phyloP scores from a whole-genome alignment of 1,140 invertebrate genomes.

The Akabosia matsudoensis region DNA sequence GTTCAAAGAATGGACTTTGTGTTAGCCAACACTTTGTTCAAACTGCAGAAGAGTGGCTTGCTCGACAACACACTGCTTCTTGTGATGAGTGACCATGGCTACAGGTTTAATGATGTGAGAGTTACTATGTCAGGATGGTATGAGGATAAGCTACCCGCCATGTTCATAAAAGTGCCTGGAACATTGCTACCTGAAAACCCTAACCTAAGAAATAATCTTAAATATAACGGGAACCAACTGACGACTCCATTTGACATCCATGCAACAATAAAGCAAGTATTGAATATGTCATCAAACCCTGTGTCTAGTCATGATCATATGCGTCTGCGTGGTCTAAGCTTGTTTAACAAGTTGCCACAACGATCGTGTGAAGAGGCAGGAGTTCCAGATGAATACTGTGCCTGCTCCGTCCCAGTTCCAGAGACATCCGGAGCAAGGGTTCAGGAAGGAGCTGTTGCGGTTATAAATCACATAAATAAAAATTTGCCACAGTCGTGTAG shows the following conservation, averaged over 20 bases:
- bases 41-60: not conserved
- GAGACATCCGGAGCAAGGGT: too few relatives aligned
- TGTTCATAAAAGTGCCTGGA: slow-evolving; percentile 36
- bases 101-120: slow-evolving; percentile 34
- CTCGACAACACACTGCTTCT: slow-evolving; percentile 40
- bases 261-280: slow-evolving; percentile 32
- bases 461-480: too few relatives aligned
- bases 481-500: too few relatives aligned
- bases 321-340: slow-evolving; percentile 24
- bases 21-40: slow-evolving; percentile 28
- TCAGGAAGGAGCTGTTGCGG: too few relatives aligned
- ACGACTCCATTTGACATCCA: slow-evolving; percentile 40
- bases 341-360: slow-evolving; percentile 15
- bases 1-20: slow-evolving; percentile 12
- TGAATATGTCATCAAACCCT: not conserved
- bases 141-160: slow-evolving; percentile 44
- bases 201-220: not conserved
- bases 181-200: slow-evolving; percentile 49
- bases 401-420: slow-evolving; percentile 33
- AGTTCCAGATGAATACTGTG: slow-evolving; percentile 33
- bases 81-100: slow-evolving; percentile 49
- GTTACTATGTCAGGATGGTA: slow-evolving; percentile 45
- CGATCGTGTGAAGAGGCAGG: slow-evolving; percentile 34
- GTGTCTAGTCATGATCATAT: not conserved
- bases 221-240: slow-evolving; percentile 30